Evolutionary conservation across 2,797 vertebrate species (phyloP).

Genomic region (Chelon labrosus): DNA sequence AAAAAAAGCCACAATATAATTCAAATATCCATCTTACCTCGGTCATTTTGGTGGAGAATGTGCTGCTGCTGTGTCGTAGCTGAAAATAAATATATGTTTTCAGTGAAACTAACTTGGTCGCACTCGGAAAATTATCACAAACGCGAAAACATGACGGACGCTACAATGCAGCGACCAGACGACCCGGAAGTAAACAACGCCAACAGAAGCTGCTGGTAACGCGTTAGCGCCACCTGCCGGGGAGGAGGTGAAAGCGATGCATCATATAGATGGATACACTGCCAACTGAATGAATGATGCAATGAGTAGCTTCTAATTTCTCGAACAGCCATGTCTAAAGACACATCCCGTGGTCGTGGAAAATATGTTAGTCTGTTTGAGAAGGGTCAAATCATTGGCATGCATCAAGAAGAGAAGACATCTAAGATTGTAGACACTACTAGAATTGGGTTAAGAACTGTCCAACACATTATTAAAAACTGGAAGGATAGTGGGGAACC

Average conservation of each 20-base stretch:
- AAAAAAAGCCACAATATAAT: accelerated
- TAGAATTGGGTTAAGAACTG: too few relatives aligned
- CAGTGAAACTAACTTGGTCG: neutral
- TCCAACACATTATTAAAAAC: too few relatives aligned
- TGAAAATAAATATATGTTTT: neutral
- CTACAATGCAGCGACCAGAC: neutral
- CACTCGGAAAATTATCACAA: constrained; percentile 9
- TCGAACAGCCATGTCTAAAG: too few relatives aligned
- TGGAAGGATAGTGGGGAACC: too few relatives aligned
- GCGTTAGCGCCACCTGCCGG: constrained; percentile 34
- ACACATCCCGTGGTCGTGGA: too few relatives aligned
- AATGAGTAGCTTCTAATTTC: too few relatives aligned
- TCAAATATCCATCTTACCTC: constrained; percentile 65
- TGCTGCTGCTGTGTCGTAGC: accelerated
- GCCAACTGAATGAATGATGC: too few relatives aligned
- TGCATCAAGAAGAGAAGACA: too few relatives aligned
- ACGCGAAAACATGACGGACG: constrained; percentile 18
- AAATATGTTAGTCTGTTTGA: too few relatives aligned
- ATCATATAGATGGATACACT: too few relatives aligned
- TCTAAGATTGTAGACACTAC: too few relatives aligned
- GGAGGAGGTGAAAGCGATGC: neutral
- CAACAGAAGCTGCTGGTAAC: accelerated
- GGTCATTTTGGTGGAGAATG: constrained; percentile 56
- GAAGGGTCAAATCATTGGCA: too few relatives aligned
- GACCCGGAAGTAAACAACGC: constrained; percentile 66